Conservation (phyloP, 1,140 invertebrate species). For the Melitaea cinxia region DNA sequence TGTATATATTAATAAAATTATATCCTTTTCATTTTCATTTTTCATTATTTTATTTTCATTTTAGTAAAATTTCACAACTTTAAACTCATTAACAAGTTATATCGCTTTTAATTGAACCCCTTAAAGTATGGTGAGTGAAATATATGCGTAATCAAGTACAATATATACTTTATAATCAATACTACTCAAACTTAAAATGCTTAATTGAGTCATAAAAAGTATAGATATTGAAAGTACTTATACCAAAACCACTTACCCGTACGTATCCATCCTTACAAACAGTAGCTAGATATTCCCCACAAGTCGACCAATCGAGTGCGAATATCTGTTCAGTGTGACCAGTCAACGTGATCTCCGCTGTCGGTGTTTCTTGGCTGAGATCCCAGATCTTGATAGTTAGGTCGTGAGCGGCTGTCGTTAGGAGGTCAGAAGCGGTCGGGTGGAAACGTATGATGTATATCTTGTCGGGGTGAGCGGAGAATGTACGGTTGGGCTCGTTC, state of each 20-base stretch:
- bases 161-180: too few relatives aligned
- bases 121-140: too few relatives aligned
- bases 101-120: too few relatives aligned
- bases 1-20: too few relatives aligned
- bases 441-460: conserved; percentile 96
- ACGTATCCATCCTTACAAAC: conserved; percentile 95
- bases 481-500: conserved; percentile 83
- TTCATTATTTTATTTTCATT: too few relatives aligned
- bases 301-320: conserved; percentile 94
- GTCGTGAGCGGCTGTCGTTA: conserved; percentile 94
- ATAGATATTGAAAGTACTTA: too few relatives aligned
- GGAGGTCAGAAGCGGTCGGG: conserved; percentile 91
- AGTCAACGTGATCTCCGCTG: conserved; percentile 82
- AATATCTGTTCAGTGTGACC: conserved; percentile 94
- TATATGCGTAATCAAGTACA: too few relatives aligned
- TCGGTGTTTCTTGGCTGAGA: conserved; percentile 62
- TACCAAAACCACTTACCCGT: conserved; percentile 81
- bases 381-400: conserved; percentile 87
- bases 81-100: too few relatives aligned
- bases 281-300: conserved; percentile 91
- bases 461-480: conserved; percentile 93
- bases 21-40: too few relatives aligned
- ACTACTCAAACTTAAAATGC: too few relatives aligned
- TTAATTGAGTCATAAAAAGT: too few relatives aligned
- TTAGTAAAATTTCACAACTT: too few relatives aligned